phyloP scores from a whole-genome alignment of 2,797 vertebrate genomes.

The Aphelocoma californica region DNA sequence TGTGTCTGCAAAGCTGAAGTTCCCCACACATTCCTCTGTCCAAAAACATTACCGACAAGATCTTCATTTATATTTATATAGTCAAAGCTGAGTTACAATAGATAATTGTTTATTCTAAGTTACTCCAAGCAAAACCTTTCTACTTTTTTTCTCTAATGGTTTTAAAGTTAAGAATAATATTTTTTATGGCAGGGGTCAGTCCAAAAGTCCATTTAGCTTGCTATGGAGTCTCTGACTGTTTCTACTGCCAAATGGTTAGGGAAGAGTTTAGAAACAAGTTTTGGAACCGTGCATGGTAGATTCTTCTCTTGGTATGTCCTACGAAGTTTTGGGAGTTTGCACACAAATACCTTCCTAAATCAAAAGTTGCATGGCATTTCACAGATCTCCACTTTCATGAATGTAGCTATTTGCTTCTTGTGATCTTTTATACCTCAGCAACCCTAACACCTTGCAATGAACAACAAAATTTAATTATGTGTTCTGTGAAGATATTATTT shows the following conservation, averaged over 20 bases:
- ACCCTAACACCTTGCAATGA: neutral
- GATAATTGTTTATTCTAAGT: neutral
- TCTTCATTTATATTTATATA: neutral
- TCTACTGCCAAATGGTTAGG: neutral
- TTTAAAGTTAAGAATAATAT: neutral
- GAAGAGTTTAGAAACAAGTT: neutral
- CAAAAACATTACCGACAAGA: neutral
- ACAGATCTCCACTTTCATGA: neutral
- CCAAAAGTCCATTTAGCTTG: neutral
- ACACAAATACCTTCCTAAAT: neutral
- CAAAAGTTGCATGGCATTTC: neutral
- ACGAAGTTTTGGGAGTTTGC: neutral
- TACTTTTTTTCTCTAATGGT: neutral
- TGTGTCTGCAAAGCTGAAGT: neutral
- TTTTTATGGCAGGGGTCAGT: neutral
- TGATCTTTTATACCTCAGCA: neutral
- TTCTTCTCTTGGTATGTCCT: neutral
- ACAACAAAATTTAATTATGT: neutral
- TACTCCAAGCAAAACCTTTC: neutral
- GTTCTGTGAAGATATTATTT: neutral
- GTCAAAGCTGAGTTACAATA: neutral
- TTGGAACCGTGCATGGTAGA: rapidly evolving
- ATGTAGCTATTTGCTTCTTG: neutral
- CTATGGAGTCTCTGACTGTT: neutral
- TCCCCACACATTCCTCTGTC: neutral